Conservation (phyloP, 2,113 vertebrate genomes). For the Paradisaea rubra region DNA sequence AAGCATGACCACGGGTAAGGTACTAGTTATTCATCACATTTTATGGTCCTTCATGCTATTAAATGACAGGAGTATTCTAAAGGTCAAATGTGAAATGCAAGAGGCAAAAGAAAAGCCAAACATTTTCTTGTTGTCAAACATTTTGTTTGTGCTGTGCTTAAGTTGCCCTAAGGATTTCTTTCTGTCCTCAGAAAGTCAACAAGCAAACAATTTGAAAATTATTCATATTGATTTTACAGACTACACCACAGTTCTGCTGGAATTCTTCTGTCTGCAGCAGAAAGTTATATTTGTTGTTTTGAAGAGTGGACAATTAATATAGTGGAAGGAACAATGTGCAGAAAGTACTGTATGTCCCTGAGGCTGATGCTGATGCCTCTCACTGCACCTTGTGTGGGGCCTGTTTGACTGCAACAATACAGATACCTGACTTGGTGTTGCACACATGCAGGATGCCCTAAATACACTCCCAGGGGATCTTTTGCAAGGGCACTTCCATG, state of each 20-base stretch:
- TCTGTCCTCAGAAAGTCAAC: constrained; percentile 36
- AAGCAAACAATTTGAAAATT: constrained; percentile 10
- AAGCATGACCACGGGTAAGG: not conserved
- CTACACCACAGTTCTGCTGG: not conserved
- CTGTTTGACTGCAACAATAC: not conserved
- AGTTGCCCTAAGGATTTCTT: constrained; percentile 25
- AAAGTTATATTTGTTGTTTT: not conserved
- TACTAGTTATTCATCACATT: not conserved
- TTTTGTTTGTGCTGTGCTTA: not conserved
- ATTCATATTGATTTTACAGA: constrained; percentile 42
- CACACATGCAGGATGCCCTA: not conserved
- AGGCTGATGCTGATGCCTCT: not conserved
- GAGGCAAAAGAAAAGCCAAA: not conserved
- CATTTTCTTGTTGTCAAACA: not conserved
- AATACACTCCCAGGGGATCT: not conserved
- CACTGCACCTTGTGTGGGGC: not conserved
- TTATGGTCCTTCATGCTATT: not conserved
- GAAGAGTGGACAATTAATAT: not conserved
- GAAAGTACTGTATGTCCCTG: not conserved
- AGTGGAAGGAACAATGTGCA: not conserved
- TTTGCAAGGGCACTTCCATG: not conserved
- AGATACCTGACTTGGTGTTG: not conserved
- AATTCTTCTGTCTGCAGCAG: not conserved
- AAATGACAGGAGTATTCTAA: not conserved
- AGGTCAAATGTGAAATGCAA: constrained; percentile 25